phyloP scores from a whole-genome alignment of 2,797 vertebrate genomes.

The Tolypeutes matacus region DNA sequence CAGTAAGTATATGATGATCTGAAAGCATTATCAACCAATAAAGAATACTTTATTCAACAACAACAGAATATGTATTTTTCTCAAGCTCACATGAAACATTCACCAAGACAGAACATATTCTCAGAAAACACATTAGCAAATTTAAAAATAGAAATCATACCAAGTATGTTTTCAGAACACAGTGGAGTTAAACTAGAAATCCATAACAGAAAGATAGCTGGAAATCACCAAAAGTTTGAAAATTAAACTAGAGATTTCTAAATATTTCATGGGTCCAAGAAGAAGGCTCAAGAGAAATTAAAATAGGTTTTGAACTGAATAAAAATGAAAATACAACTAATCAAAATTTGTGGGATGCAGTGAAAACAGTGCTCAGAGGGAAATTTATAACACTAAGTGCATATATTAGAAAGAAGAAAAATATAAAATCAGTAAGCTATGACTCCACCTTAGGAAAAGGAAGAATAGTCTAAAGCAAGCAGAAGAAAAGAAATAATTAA shows the following conservation, averaged over 20 bases:
- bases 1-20: not conserved
- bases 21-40: not conserved
- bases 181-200: slow-evolving; percentile 2
- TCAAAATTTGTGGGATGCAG: not conserved
- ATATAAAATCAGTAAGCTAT: not conserved
- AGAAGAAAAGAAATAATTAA: not conserved
- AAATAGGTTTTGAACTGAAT: slow-evolving; percentile 29
- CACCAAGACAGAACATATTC: not conserved
- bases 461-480: not conserved
- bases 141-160: not conserved
- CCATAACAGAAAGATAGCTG: not conserved
- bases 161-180: slow-evolving; percentile 16
- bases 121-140: slow-evolving; percentile 12
- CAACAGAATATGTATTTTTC: not conserved
- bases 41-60: not conserved
- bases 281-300: not conserved
- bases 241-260: not conserved
- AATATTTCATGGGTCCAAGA: not conserved
- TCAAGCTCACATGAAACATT: not conserved
- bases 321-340: not conserved
- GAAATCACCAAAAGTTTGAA: not conserved
- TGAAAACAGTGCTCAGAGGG: not conserved
- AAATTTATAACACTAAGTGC: too few relatives aligned
- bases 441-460: not conserved
- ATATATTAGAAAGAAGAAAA: not conserved